Base-by-base conservation (phyloP, 1,140 invertebrate species). In the Pogonus chalceus region DNA sequence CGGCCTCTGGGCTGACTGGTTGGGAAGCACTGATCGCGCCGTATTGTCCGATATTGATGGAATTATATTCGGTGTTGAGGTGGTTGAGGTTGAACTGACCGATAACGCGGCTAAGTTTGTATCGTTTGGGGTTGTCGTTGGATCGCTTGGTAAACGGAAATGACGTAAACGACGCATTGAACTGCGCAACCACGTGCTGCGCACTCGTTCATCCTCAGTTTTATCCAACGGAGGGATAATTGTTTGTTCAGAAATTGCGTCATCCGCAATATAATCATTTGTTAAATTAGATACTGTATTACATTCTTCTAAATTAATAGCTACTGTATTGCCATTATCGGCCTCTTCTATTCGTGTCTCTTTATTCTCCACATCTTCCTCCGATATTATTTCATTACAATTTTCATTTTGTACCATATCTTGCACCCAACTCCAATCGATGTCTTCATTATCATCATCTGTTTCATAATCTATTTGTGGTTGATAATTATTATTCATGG, bases 161-260 rank as follows among this genome's bases (percentile, higher is more conserved):
- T 68, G 68, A 31, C 62, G 57, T 46, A 70, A 48, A 7, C 66
- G 58, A 24, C 68, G 58, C 68, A 70, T 70, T 10, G 68, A 70
- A 49, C 56, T 64, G 39, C 68, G 58, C 56, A 69, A 58, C 68
- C 68, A 70, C 37, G 63, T 59, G 49, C 51, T 58, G 16, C 20
- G 23, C 23, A 20, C 53, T 7, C 51, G 43, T 2, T 58, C 56
- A 51, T 60, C 60, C 22, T 52, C 53, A 16, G 37, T 53, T 43
- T 56, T 53, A 46, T 49, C 57, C 46, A 35, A 49, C 23, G n/a
- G n/a, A n/a, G n/a, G n/a, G n/a, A n/a, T n/a, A n/a, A n/a, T n/a
- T n/a, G n/a, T n/a, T n/a, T n/a, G n/a, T n/a, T n/a, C n/a, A n/a
- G n/a, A n/a, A n/a, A n/a, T n/a, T n/a, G n/a, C n/a, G n/a, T n/a